Percentiles rank a stretch among this genome's conserved stretches.
phyloP scores from a whole-genome alignment of 1,140 invertebrate genomes.

The Cecropterus lyciades region DNA sequence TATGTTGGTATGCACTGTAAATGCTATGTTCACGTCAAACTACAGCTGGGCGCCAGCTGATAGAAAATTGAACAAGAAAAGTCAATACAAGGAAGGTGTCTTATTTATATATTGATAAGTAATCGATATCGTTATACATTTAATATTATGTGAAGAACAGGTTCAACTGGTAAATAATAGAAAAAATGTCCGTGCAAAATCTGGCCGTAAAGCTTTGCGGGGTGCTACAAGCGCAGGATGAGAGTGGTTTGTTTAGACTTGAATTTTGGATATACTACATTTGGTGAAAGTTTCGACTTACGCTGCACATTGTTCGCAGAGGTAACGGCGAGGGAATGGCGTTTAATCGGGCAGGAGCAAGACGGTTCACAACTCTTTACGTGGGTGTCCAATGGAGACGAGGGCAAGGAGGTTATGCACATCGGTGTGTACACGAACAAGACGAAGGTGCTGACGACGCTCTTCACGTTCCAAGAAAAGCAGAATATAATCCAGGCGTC shows the following conservation, averaged over 20 bases:
- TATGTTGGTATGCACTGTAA: slow-evolving; percentile 56
- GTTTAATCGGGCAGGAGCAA: slow-evolving; percentile 90
- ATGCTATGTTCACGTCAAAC: slow-evolving; percentile 59
- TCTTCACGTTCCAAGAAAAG: slow-evolving; percentile 87
- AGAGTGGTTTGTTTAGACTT: slow-evolving; percentile 55
- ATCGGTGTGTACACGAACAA: slow-evolving; percentile 84
- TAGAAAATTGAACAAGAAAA: slow-evolving; percentile 73
- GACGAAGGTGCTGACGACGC: slow-evolving; percentile 84
- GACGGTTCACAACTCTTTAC: slow-evolving; percentile 89
- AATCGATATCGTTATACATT: slow-evolving; percentile 10
- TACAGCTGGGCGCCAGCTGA: slow-evolving; percentile 82
- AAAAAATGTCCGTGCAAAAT: slow-evolving; percentile 71
- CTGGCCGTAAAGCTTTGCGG: slow-evolving; percentile 81
- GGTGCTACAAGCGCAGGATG: slow-evolving; percentile 64
- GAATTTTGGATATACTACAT: background rate
- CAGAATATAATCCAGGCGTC: slow-evolving; percentile 91
- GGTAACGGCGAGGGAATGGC: slow-evolving; percentile 88
- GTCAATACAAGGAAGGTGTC: slow-evolving; percentile 62
- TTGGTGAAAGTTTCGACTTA: background rate
- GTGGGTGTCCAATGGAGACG: slow-evolving; percentile 85
- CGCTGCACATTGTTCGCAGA: slow-evolving; percentile 51
- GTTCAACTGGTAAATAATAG: slow-evolving; percentile 40
- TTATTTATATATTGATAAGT: slow-evolving; percentile 43
- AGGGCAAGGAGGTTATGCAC: slow-evolving; percentile 65
- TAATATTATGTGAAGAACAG: slow-evolving; percentile 50